Percentiles rank a stretch among this genome's conserved stretches.
Evolutionary conservation across 1,140 invertebrate genomes (phyloP).

Genomic region (Harlomillsia oculata): DNA sequence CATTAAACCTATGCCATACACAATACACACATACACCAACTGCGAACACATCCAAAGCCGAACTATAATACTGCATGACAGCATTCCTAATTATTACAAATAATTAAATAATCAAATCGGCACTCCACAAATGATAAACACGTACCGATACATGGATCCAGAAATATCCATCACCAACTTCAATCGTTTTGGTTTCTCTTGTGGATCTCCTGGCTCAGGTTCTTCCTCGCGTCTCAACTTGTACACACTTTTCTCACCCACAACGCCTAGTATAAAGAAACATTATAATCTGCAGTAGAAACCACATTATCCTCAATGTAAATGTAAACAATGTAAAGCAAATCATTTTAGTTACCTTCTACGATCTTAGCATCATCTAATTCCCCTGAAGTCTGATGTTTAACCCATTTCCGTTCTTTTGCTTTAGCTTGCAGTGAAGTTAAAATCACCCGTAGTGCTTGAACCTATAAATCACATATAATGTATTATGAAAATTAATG

Average conservation of each 20-base stretch:
- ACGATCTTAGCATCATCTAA: constrained; percentile 91
- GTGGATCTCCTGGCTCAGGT: constrained; percentile 71
- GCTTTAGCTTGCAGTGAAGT: constrained; percentile 75
- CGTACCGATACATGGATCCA: constrained; percentile 86
- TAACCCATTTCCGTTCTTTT: constrained; percentile 85
- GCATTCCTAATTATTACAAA: background rate
- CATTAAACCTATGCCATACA: constrained; percentile 59
- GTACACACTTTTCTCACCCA: constrained; percentile 87
- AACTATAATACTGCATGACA: background rate
- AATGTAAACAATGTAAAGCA: background rate
- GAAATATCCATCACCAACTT: constrained; percentile 83
- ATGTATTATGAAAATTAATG: background rate
- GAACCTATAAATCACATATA: constrained; percentile 41
- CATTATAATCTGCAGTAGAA: too few species aligned
- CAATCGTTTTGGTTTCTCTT: constrained; percentile 80
- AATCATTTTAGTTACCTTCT: constrained; percentile 53
- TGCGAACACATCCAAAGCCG: background rate
- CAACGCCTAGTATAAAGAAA: constrained; percentile 52
- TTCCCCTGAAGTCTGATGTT: constrained; percentile 86
- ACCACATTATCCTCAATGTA: too few species aligned
- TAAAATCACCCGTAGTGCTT: constrained; percentile 51
- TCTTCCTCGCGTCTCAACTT: constrained; percentile 67
- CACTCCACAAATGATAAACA: background rate
- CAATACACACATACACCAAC: background rate
- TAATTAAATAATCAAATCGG: background rate